Base-by-base conservation (phyloP, 2,113 vertebrate species). In the Neopipo cinnamomea region DNA sequence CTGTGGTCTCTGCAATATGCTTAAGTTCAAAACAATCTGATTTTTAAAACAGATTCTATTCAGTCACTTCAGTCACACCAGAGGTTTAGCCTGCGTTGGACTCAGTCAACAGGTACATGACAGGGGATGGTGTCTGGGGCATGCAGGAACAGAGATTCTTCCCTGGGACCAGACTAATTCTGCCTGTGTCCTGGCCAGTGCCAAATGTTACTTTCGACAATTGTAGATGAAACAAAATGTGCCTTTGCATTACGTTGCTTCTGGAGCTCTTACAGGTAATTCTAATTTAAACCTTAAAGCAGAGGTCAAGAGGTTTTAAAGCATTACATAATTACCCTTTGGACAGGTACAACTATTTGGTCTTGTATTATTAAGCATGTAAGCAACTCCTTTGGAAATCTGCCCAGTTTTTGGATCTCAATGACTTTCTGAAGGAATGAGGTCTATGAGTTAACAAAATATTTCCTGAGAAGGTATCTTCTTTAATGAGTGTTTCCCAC, bases 71-170 rank as follows among this genome's bases (percentile, higher is more conserved):
- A 63, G 56, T 63, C 33, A 79, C 28, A 46, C 6, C 56, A 83
- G 53, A 28, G 17, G 10, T 35, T 28, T 47, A n/a, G 31, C 14
- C 7, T 37, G 35, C 28, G 25, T 17, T 1, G 0, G 41, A 55
- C 14, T 61, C 21, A 25, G 49, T 9, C 33, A 49, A 31, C 8
- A 59, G 31, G 24, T 9, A 67, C 17, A 18, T 14, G 17, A n/a
- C n/a, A 66, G 6, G 19, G 22, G 12, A 68, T 3, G 3, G 56
- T 3, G 1, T n/a, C 1, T 59, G 55, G 25, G 35, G 10, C 55
- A 68, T 33, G 33, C 7, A 79, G 30, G 37, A 86, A 59, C 31
- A 70, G 9, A 72, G n/a, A 37, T n/a, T 73, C 31, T 76, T 81
- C 53, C 41, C n/a, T 0, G 0, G 25, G 17, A 70, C 25, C 63